These are phyloP conservation scores for Acleris emargana DNA, from an alignment of 2,888 invertebrate species.

Conservation along the genomic window DNA sequence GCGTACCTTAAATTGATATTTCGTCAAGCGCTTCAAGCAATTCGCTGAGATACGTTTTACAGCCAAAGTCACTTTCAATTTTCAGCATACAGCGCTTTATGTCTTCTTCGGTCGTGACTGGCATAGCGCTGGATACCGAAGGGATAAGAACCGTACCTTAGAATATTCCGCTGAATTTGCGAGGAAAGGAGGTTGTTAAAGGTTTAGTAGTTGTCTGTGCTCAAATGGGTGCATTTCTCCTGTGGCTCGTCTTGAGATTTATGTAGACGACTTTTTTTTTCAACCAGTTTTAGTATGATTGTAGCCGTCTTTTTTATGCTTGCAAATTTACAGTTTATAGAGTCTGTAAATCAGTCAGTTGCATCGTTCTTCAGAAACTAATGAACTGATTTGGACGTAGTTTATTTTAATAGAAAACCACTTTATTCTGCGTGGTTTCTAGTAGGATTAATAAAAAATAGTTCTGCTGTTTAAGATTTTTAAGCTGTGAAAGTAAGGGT, in stretches of 20 bases:
- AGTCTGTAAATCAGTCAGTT: too few species aligned
- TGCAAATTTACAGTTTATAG: too few species aligned
- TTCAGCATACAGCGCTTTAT: constrained; percentile 76
- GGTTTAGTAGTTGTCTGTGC: background rate
- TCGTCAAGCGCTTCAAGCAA: constrained; percentile 56
- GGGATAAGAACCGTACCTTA: constrained; percentile 30
- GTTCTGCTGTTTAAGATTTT: too few species aligned
- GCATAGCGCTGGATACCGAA: constrained; percentile 50
- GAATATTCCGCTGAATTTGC: constrained; percentile 37
- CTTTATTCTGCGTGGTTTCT: too few species aligned
- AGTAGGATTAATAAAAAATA: too few species aligned
- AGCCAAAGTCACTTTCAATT: constrained; percentile 80
- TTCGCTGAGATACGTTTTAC: constrained; percentile 69
- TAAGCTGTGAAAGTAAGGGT: too few species aligned
- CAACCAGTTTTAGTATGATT: too few species aligned
- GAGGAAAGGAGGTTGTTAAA: constrained; percentile 12
- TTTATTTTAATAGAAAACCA: too few species aligned
- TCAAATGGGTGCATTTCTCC: background rate
- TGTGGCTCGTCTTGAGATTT: background rate
- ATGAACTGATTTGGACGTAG: too few species aligned
- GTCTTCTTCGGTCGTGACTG: constrained; percentile 69
- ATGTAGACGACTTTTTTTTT: too few species aligned
- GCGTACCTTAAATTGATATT: constrained; percentile 63
- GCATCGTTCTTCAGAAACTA: too few species aligned
- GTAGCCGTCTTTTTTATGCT: too few species aligned